Evolutionary conservation across 1,140 invertebrate genomes (phyloP).

Genomic region (Lasioglossum albipes): DNA sequence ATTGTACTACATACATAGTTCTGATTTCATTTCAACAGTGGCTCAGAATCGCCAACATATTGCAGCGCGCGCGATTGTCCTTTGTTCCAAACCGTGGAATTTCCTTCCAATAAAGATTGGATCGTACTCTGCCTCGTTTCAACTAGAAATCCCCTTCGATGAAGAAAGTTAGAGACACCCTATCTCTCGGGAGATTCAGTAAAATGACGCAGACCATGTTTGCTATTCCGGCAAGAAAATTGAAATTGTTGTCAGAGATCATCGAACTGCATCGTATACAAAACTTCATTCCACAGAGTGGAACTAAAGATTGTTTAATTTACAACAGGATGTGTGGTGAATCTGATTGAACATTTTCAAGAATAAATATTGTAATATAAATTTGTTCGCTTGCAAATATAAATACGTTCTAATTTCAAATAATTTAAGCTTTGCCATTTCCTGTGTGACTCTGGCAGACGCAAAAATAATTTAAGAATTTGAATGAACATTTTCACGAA

Average conservation of each 20-base stretch:
- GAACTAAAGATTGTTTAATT: too few relatives aligned
- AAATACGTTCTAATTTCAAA: too few relatives aligned
- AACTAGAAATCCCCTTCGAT: conserved; percentile 31
- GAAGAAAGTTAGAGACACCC: conserved; percentile 38
- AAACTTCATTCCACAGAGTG: too few relatives aligned
- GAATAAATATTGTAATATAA: too few relatives aligned
- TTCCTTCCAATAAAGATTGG: conserved; percentile 48
- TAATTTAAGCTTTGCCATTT: too few relatives aligned
- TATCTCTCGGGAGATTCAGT: conserved; percentile 17
- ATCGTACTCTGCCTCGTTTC: conserved; percentile 24
- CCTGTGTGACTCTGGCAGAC: too few relatives aligned
- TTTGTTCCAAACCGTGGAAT: conserved; percentile 30
- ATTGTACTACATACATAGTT: background rate
- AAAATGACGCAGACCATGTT: conserved; percentile 16
- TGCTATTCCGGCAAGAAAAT: conserved; percentile 1
- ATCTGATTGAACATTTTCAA: too few relatives aligned
- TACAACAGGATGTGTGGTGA: too few relatives aligned
- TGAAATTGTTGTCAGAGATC: conserved; percentile 15
- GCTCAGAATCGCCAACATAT: conserved; percentile 47
- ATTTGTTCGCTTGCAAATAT: too few relatives aligned
- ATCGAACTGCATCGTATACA: background rate
- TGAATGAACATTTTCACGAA: too few relatives aligned
- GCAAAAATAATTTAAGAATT: too few relatives aligned
- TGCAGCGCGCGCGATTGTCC: conserved; percentile 8
- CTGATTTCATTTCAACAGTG: conserved; percentile 27